These are phyloP conservation scores for Vidua macroura DNA, from an alignment of 2,113 vertebrate genomes.

Conservation along the genomic window DNA sequence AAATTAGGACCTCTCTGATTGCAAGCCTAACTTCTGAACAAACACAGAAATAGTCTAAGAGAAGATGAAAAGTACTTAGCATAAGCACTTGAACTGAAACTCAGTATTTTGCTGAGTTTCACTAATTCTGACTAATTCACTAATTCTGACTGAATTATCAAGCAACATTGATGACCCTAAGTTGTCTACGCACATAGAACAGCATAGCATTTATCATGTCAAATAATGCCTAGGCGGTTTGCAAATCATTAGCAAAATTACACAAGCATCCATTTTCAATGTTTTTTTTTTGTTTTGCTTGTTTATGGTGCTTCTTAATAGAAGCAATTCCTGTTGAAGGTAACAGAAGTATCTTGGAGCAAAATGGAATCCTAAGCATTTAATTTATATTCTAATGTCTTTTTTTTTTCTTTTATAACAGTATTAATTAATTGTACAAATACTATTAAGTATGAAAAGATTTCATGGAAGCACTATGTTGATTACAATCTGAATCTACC, in stretches of 20 bases:
- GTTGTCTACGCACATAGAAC: not conserved
- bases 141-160: not conserved
- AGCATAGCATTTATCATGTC: not conserved
- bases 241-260: not conserved
- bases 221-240: not conserved
- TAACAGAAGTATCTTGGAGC: not conserved
- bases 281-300: not conserved
- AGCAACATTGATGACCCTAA: not conserved
- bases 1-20: not conserved
- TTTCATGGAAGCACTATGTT: not conserved
- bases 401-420: not conserved
- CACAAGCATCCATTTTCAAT: not conserved
- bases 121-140: not conserved
- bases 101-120: not conserved
- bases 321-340: not conserved
- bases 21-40: not conserved
- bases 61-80: not conserved
- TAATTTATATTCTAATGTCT: not conserved
- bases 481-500: not conserved
- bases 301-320: not conserved
- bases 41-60: not conserved
- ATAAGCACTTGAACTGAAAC: not conserved
- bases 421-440: not conserved
- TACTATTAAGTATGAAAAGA: not conserved
- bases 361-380: not conserved